Base-by-base conservation (phyloP, 1,140 invertebrate species). In the Araneus ventricosus region DNA sequence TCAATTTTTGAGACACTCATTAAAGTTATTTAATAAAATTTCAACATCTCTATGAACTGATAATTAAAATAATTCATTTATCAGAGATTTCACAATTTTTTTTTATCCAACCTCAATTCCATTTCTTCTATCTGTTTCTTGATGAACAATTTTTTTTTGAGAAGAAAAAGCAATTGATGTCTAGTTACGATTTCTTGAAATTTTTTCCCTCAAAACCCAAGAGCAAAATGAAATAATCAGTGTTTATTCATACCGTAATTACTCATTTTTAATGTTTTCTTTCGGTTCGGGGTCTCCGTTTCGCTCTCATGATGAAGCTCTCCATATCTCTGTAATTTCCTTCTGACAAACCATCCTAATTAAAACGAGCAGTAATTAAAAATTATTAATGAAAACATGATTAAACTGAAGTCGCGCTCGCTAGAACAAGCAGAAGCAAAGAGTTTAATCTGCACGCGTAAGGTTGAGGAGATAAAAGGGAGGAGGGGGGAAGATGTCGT, bases 301-400 rank as follows among this genome's bases (percentile, higher is more conserved):
- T n/a, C 41, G 37, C 20, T n/a, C 39, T n/a, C n/a, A 4, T 10
- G n/a, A 67, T 59, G 45, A 45, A 88, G 34, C 67, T 6, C 39
- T 39, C 24, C 59, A 67, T 67, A 88, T 88, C 34, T 41, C 86
- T 34, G 41, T 63, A 90, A 57, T 63, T 84, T 63, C 67, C 61
- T 30, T 52, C 37, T 79, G 57, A 45, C 88, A 30, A 86, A 75
- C 67, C 67, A 61, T 27, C 63, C 91, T 93, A 75, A 88, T 93
- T 93, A 93, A 93, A 88, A 93, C 70, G 91, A 87, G 85, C 27
- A 67, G 91, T 93, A 93, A 93, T 93, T 93, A 93, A 93, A 93
- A 93, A 93, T 85, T 86, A 93, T 88, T 93, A 93, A 86, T 93
- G 91, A 93, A 93, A 93, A 93, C 82, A 93, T 86, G 90, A 92